Evolutionary conservation across 2,888 invertebrate genomes (phyloP).

Genomic region (Carcina quercana): DNA sequence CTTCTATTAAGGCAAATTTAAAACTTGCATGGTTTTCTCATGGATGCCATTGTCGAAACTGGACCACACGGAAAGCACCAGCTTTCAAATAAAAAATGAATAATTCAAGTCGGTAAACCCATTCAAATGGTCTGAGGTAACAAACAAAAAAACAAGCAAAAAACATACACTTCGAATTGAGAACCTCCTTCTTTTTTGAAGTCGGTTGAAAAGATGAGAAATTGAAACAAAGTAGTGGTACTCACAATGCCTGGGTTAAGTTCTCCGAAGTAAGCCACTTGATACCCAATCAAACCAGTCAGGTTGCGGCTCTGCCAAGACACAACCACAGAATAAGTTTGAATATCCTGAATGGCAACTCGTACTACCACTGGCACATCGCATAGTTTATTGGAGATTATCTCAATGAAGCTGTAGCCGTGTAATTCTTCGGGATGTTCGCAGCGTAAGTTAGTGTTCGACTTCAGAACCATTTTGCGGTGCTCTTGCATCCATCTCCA

Average conservation of each 20-base stretch:
- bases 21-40: too few relatives aligned
- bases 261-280: conserved; percentile 86
- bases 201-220: too few relatives aligned
- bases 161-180: too few relatives aligned
- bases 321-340: conserved; percentile 88
- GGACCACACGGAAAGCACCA: too few relatives aligned
- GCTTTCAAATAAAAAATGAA: too few relatives aligned
- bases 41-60: too few relatives aligned
- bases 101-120: too few relatives aligned
- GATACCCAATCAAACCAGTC: conserved; percentile 87
- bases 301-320: conserved; percentile 94
- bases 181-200: too few relatives aligned
- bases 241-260: conserved; percentile 70
- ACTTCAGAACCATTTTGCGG: conserved; percentile 80
- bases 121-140: too few relatives aligned
- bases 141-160: too few relatives aligned
- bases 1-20: too few relatives aligned
- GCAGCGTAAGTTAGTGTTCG: conserved; percentile 80
- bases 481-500: conserved; percentile 96
- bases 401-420: conserved; percentile 83
- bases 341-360: conserved; percentile 90
- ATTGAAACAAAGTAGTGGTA: conserved; percentile 15
- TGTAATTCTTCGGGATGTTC: conserved; percentile 88
- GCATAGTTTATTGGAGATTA: conserved; percentile 88
- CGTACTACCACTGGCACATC: conserved; percentile 88